These are phyloP conservation scores for Muscicapa striata DNA, from an alignment of 2,797 vertebrate genomes.

Conservation along the genomic window DNA sequence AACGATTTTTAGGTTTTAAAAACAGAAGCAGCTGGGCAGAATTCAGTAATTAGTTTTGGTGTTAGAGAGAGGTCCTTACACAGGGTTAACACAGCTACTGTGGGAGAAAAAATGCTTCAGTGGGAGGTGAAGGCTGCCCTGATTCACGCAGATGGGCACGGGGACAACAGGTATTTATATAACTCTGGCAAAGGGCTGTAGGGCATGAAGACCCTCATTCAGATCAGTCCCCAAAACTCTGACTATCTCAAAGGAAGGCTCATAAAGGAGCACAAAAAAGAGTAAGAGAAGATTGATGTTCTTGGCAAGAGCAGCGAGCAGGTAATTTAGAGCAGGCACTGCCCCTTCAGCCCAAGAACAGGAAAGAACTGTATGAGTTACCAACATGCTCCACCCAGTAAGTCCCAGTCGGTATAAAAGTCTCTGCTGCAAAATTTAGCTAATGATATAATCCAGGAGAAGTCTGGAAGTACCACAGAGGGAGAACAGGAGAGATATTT, in stretches of 20 bases:
- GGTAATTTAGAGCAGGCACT: constrained; percentile 67
- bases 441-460: constrained; percentile 56
- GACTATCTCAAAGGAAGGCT: background rate
- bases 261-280: constrained; percentile 9
- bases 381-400: constrained; percentile 59
- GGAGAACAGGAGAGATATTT: constrained; percentile 7
- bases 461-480: background rate
- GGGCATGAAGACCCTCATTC: constrained; percentile 43
- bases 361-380: constrained; percentile 53
- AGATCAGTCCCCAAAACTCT: background rate
- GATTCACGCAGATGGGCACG: fast-evolving
- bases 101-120: background rate
- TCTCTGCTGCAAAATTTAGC: constrained; percentile 77
- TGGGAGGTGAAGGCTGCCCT: background rate
- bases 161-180: background rate
- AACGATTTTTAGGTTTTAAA: background rate
- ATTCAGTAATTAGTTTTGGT: background rate
- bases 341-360: constrained; percentile 57
- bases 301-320: constrained; percentile 54
- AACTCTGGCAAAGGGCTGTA: background rate
- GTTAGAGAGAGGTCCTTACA: background rate
- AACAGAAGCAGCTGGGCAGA: background rate
- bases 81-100: background rate
- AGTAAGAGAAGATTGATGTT: constrained; percentile 12
- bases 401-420: constrained; percentile 64